phyloP scores from a whole-genome alignment of 2,888 invertebrate species.

The Drosophila leonis region DNA sequence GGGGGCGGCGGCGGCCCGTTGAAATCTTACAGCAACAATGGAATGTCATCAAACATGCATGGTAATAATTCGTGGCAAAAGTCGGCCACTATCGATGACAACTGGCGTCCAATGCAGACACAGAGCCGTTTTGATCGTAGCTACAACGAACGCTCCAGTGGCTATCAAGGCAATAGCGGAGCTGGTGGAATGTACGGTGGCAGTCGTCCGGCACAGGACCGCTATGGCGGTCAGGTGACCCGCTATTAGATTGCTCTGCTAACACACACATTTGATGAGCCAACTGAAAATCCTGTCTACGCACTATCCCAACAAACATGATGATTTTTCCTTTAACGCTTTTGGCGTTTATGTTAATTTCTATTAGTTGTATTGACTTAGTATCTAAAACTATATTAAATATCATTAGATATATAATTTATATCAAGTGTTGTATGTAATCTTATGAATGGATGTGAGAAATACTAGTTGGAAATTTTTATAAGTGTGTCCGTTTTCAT shows the following conservation, averaged over 20 bases:
- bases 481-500: conserved; percentile 1
- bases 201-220: conserved; percentile 82
- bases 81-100: conserved; percentile 73
- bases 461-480: not conserved
- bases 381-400: conserved; percentile 62
- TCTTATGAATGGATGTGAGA: not conserved
- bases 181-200: conserved; percentile 77
- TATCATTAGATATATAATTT: conserved; percentile 56
- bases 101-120: conserved; percentile 82
- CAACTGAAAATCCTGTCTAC: conserved; percentile 29
- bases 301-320: conserved; percentile 26
- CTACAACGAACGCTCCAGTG: conserved; percentile 85
- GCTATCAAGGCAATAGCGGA: conserved; percentile 75
- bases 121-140: conserved; percentile 85
- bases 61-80: conserved; percentile 82
- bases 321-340: conserved; percentile 46
- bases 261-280: conserved; percentile 24
- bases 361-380: conserved; percentile 59
- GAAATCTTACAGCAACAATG: conserved; percentile 84
- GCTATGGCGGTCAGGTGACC: conserved; percentile 84
- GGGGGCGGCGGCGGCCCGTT: conserved; percentile 70
- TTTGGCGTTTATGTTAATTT: conserved; percentile 55
- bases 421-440: conserved; percentile 21
- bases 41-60: conserved; percentile 80
- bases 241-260: conserved; percentile 73